These are phyloP conservation scores for Alethe diademata DNA, from an alignment of 2,113 vertebrate species.

Conservation along the genomic window DNA sequence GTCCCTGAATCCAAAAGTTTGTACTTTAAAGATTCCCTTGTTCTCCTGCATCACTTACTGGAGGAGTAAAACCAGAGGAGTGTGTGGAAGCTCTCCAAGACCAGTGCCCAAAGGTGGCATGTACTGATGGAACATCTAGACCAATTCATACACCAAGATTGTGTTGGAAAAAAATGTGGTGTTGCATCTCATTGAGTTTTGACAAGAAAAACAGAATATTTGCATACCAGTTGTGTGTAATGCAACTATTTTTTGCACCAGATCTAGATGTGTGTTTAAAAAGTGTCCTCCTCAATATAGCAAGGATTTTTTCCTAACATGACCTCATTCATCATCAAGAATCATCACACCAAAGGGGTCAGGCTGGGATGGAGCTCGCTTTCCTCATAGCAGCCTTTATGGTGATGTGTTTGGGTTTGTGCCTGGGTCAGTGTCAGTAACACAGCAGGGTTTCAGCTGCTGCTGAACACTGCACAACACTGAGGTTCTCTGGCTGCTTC, in stretches of 20 bases:
- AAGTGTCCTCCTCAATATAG: not conserved
- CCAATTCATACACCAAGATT: not conserved
- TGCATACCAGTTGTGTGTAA: not conserved
- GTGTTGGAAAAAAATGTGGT: not conserved
- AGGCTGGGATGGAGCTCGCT: not conserved
- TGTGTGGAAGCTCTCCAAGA: not conserved
- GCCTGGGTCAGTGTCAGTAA: not conserved
- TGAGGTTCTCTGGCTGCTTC: not conserved
- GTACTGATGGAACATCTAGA: not conserved
- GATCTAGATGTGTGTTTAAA: not conserved
- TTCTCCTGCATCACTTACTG: not conserved
- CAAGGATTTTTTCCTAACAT: not conserved
- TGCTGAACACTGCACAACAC: not conserved
- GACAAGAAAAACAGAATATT: not conserved
- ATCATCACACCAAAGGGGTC: not conserved
- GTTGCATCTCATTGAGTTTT: not conserved
- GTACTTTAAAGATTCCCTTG: not conserved
- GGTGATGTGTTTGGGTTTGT: not conserved
- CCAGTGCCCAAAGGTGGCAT: not conserved
- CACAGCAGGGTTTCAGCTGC: not conserved
- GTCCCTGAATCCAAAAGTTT: not conserved
- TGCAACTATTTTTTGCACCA: not conserved
- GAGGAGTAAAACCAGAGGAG: not conserved
- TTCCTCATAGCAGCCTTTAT: accelerated
- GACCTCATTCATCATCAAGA: not conserved